Evolutionary conservation across 2,888 invertebrate species (phyloP).

Genomic region (Augiades crinisus): DNA sequence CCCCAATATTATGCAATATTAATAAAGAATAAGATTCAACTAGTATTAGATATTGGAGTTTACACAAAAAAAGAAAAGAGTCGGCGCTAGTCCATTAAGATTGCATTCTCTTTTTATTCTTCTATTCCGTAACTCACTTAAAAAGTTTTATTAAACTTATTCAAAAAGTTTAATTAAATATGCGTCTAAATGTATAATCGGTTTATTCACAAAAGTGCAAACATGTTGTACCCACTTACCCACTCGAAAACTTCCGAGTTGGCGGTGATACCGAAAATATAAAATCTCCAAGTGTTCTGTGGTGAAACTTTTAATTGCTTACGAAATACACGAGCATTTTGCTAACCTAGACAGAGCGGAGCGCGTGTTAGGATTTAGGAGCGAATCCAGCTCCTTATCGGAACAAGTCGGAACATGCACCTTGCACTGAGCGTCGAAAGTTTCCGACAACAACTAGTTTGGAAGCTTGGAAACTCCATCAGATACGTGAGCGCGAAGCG

Average conservation of each 20-base stretch:
- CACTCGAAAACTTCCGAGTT: slow-evolving; percentile 22
- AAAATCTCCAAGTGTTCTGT: slow-evolving; percentile 29
- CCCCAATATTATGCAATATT: no score
- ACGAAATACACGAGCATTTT: slow-evolving; percentile 49
- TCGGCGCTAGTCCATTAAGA: no score
- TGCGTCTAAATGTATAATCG: not conserved
- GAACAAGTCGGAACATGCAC: slow-evolving; percentile 60
- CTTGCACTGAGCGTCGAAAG: slow-evolving; percentile 63
- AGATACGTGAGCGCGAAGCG: slow-evolving; percentile 71
- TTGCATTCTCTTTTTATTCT: no score
- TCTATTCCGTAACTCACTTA: no score
- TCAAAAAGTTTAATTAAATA: not conserved
- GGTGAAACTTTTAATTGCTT: slow-evolving; percentile 57
- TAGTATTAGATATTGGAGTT: no score
- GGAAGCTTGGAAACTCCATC: slow-evolving; percentile 76
- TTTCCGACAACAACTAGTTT: slow-evolving; percentile 77
- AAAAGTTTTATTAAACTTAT: no score
- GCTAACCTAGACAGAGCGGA: slow-evolving; percentile 41
- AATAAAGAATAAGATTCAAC: no score
- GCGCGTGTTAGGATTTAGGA: slow-evolving; percentile 66
- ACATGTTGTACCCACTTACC: slow-evolving; percentile 18
- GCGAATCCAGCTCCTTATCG: slow-evolving; percentile 67
- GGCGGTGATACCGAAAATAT: slow-evolving; percentile 27
- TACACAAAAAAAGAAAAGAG: no score
- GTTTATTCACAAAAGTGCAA: slow-evolving; percentile 10